Conservation (phyloP, 2,888 invertebrate species). For the Ashinkailepas kermadecensis region DNA sequence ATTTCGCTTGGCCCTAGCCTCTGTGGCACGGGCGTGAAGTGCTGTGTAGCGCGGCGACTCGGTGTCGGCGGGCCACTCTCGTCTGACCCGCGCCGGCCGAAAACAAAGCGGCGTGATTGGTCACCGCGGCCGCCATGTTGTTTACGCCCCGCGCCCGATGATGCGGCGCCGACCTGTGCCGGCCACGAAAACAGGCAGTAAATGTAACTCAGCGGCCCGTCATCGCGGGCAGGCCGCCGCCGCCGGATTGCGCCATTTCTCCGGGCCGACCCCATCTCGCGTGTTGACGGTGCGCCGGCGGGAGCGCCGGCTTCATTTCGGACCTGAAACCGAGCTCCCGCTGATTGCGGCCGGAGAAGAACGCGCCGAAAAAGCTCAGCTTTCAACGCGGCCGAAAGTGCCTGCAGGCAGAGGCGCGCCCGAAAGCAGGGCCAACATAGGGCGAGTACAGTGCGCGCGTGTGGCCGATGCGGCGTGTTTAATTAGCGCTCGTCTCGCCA, state of each 20-base stretch:
- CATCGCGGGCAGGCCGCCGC: neutral
- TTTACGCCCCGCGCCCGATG: neutral
- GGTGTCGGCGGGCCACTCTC: neutral
- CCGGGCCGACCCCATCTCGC: neutral
- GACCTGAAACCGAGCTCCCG: neutral
- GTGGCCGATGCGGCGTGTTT: no score
- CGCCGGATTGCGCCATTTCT: neutral
- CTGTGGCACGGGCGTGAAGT: neutral
- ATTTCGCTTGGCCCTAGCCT: neutral
- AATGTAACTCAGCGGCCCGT: neutral
- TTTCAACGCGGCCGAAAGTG: neutral
- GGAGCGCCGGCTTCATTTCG: neutral
- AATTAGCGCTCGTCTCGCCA: no score
- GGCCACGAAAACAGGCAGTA: neutral
- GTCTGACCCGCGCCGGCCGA: neutral
- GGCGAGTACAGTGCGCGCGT: no score
- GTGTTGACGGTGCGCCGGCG: neutral
- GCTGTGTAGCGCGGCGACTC: neutral
- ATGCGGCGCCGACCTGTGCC: neutral
- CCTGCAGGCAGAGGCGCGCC: no score
- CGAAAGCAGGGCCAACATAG: no score
- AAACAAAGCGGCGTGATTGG: slow-evolving; percentile 14
- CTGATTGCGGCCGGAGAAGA: neutral
- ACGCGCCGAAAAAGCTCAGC: neutral
- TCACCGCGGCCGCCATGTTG: slow-evolving; percentile 3